These are phyloP conservation scores for Plecturocebus donacophilus DNA, from an alignment of 2,113 vertebrate species.

Conservation along the genomic window DNA sequence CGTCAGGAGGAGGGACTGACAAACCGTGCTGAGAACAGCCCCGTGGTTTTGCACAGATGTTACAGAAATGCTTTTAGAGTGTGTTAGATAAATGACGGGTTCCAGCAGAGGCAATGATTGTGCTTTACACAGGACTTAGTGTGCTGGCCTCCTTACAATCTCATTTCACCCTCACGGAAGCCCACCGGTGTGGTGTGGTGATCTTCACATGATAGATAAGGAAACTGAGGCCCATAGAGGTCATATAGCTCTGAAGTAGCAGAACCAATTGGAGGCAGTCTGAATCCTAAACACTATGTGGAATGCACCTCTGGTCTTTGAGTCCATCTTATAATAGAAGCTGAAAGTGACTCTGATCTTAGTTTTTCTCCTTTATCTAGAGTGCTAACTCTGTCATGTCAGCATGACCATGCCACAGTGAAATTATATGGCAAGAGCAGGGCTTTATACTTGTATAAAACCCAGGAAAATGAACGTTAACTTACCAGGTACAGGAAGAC, in stretches of 20 bases:
- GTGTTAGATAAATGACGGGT: background rate
- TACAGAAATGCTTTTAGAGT: background rate
- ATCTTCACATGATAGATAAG: background rate
- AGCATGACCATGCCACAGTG: background rate
- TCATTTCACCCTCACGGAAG: background rate
- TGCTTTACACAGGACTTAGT: background rate
- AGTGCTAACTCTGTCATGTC: background rate
- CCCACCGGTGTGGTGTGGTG: rapidly evolving
- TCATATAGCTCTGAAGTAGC: background rate
- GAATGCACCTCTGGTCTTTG: background rate
- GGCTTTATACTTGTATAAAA: background rate
- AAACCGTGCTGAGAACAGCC: background rate
- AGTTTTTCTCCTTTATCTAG: background rate
- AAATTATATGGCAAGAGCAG: background rate
- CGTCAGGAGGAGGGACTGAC: background rate
- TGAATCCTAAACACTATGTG: background rate
- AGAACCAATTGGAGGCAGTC: background rate
- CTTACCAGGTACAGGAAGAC: background rate
- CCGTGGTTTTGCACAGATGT: background rate
- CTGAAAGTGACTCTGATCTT: background rate
- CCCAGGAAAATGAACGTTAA: background rate
- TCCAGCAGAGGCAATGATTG: background rate
- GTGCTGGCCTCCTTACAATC: background rate
- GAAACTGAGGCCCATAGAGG: background rate
- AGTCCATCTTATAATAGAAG: background rate